These are phyloP conservation scores for Caenorhabditis elegans DNA, from an alignment of 1,140 invertebrate species.

Conservation along the genomic window WBcel235 BX284604.4:4791501-4792000, in stretches of 20 bases:
- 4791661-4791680: not conserved
- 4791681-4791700: not conserved
- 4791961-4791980: too few species aligned
- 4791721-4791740: not conserved
- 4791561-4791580: constrained; percentile 21
- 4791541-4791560: constrained; percentile 10
- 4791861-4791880: not conserved
- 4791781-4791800: not conserved
- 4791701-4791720: not conserved
- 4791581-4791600: constrained; percentile 7
- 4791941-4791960: not conserved
- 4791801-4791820: not conserved
- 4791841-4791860: not conserved
- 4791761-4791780: not conserved
- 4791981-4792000: too few species aligned
- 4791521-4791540: not conserved
- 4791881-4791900: not conserved
- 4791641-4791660: not conserved
- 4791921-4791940: not conserved
- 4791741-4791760: not conserved
- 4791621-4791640: not conserved
- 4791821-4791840: too few species aligned
- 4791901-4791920: not conserved
- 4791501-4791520: constrained; percentile 5
- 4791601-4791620: not conserved